phyloP scores from a whole-genome alignment of 1,140 invertebrate genomes.

The Listronotus bonariensis region DNA sequence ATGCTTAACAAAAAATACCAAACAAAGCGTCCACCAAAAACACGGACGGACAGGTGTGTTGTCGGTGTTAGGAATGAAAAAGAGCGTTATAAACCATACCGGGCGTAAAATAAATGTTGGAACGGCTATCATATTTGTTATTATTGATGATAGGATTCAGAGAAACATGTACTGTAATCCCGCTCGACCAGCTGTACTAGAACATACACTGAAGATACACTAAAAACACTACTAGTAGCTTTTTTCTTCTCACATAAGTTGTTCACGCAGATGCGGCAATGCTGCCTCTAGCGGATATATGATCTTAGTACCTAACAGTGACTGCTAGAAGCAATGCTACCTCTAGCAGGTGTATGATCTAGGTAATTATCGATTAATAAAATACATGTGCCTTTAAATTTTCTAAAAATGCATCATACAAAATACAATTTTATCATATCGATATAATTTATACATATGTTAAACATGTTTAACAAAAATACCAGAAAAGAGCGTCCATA shows the following conservation, averaged over 20 bases:
- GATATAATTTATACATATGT: neutral
- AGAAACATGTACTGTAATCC: constrained; percentile 49
- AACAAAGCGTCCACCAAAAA: constrained; percentile 1
- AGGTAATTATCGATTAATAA: too few relatives aligned
- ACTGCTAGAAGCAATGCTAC: too few relatives aligned
- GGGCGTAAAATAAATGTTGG: constrained; percentile 25
- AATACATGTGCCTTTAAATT: too few relatives aligned
- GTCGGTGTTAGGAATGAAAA: neutral
- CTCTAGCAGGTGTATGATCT: too few relatives aligned
- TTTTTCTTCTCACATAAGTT: too few relatives aligned
- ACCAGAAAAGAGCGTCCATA: constrained; percentile 7
- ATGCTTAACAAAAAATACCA: neutral
- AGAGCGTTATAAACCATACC: neutral
- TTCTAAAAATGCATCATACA: too few relatives aligned
- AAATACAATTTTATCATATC: too few relatives aligned
- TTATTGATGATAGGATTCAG: constrained; percentile 51
- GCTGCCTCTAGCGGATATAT: too few relatives aligned
- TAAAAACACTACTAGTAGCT: too few relatives aligned
- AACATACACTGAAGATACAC: too few relatives aligned
- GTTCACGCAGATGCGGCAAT: too few relatives aligned
- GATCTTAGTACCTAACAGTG: too few relatives aligned
- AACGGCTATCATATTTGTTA: constrained; percentile 47
- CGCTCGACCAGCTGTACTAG: constrained; percentile 41
- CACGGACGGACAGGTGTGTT: constrained; percentile 24
- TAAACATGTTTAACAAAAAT: neutral